Conservation (phyloP, 1,140 invertebrate species). For the Lordiphosa collinella region DNA sequence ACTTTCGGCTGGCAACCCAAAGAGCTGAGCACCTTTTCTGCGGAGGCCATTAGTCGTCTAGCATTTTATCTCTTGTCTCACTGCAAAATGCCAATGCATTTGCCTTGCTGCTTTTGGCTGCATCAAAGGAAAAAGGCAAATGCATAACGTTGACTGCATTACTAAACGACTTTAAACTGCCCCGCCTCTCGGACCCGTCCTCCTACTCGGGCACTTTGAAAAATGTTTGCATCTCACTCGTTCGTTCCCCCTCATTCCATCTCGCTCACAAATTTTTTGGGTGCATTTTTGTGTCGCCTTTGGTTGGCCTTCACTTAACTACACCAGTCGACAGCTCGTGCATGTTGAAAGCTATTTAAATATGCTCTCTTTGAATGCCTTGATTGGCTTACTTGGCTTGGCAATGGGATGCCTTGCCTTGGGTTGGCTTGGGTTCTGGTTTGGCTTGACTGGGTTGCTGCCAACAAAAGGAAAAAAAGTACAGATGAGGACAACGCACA, state of each 20-base stretch:
- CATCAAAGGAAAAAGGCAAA: constrained; percentile 49
- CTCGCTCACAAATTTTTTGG: neutral
- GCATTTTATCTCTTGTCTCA: constrained; percentile 1
- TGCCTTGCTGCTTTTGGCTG: constrained; percentile 20
- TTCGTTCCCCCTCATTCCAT: neutral
- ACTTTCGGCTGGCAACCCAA: neutral
- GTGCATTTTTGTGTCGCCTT: constrained; percentile 72
- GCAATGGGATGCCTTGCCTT: constrained; percentile 31
- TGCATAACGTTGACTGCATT: constrained; percentile 65
- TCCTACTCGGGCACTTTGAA: constrained; percentile 34
- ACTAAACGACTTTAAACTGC: constrained; percentile 59
- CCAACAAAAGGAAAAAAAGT: constrained; percentile 36
- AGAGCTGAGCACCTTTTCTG: neutral
- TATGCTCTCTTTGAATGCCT: constrained; percentile 76
- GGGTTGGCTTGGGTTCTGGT: constrained; percentile 21
- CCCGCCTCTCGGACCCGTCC: constrained; percentile 2
- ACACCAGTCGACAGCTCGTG: constrained; percentile 69
- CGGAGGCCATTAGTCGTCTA: neutral
- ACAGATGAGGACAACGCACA: constrained; percentile 20
- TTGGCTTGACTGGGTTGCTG: constrained; percentile 36
- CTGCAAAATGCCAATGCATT: constrained; percentile 38
- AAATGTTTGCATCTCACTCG: constrained; percentile 33
- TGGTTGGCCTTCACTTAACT: constrained; percentile 73
- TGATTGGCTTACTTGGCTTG: constrained; percentile 64
- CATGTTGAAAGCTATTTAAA: constrained; percentile 77